Evolutionary conservation across 2,113 vertebrate species (phyloP), one percentile per base, ranked within the genome.

Genomic region (Cebidichthys violaceus): DNA sequence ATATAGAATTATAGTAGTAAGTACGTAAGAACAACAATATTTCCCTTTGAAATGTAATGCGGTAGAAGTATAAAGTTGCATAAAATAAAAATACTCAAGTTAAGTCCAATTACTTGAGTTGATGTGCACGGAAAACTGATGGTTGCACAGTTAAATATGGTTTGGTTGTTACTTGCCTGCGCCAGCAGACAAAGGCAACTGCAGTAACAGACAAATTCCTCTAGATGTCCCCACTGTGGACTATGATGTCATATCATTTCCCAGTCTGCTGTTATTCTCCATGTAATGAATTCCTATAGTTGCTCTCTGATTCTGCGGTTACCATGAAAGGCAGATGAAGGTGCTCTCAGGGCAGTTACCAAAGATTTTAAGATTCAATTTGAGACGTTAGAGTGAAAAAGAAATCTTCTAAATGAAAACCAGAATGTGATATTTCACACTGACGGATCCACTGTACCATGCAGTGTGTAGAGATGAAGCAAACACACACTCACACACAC

Each of bases 141-240:
- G 66, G 54, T 37, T 27, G 9, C n/a, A 3, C 6, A 33, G 55
- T 14, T 62, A 11, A n/a, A 65, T n/a, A 18, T 29, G 14, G 4
- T 52, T 22, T 27, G 1, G 20, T 39, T 10, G 6, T 69, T 11
- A 17, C 7, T 13, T 29, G 39, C 47, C 17, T 18, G 35, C 2
- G 31, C 17, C 29, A 20, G 27, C 47, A 27, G 27, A 90, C 82
- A 87, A 90, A 89, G 87, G 75, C 17, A 0, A 1, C 61, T 86
- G 93, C 82, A 92, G 84, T 89, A 37, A 64, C 86, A 69, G 10
- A 17, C 8, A 14, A 1, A 11, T 1, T 77, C 85, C 94, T 82
- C 79, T 85, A 90, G 93, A 88, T 92, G 94, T 90, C 94, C 69
- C 54, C 82, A 86, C 86, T 86, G 81, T 54, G 78, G 0, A 73